These are phyloP conservation scores for Priocnemis perturbator DNA, from an alignment of 2,888 invertebrate genomes.

Conservation along the genomic window DNA sequence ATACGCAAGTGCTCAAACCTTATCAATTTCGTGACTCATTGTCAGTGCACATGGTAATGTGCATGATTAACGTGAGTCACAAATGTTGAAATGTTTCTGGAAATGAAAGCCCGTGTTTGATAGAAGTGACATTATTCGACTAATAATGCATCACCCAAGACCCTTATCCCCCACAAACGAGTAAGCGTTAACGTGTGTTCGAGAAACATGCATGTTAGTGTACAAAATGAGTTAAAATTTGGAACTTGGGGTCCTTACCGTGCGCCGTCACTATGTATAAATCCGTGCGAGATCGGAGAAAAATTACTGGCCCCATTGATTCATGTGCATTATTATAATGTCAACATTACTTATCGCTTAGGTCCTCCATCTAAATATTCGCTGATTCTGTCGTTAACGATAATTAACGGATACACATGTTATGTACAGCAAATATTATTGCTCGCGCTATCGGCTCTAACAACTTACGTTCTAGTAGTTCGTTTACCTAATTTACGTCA, in stretches of 20 bases:
- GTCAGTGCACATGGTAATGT: too few relatives aligned
- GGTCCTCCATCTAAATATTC: constrained; percentile 41
- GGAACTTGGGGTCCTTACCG: constrained; percentile 44
- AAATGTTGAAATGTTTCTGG: too few relatives aligned
- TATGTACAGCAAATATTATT: constrained; percentile 53
- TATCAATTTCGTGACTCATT: too few relatives aligned
- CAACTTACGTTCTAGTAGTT: constrained; percentile 53
- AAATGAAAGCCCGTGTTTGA: too few relatives aligned
- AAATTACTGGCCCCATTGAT: constrained; percentile 73
- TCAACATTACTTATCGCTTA: constrained; percentile 21
- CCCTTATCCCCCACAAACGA: too few relatives aligned
- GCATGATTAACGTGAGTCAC: too few relatives aligned
- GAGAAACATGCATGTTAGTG: too few relatives aligned
- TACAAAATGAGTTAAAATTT: constrained; percentile 24
- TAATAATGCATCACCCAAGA: too few relatives aligned
- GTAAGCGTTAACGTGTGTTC: too few relatives aligned
- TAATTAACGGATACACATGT: constrained; percentile 42
- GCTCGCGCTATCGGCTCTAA: constrained; percentile 38
- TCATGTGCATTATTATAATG: constrained; percentile 42
- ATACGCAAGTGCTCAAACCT: too few relatives aligned
- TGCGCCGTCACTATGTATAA: constrained; percentile 68
- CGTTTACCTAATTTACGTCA: constrained; percentile 30
- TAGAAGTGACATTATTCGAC: too few relatives aligned
- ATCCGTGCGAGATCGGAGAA: constrained; percentile 74
- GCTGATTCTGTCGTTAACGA: constrained; percentile 26